Evolutionary conservation across 64 coral and sea anemone genomes (phyloP), one percentile per base, ranked within the genome.

Genomic region (Actinia equina): DNA sequence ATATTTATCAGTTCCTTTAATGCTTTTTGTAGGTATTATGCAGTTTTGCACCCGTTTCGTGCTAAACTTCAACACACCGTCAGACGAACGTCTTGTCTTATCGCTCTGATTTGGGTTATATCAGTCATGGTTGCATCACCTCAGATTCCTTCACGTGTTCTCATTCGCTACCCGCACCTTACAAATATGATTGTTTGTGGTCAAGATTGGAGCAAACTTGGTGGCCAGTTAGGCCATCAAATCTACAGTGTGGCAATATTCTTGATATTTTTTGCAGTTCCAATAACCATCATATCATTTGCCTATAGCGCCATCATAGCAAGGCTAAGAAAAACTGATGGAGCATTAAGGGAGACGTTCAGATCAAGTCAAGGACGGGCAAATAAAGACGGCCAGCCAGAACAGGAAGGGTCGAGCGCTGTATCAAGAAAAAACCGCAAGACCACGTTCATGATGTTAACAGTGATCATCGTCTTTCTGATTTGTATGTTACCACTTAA

Each of bases 381-480:
- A 51, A 20, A 49, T 43, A 8, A 43, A 44, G 26, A 61, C 65
- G 77, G 71, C 3, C 16, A 54, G 23, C 4, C 51, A 88, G 71
- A 56, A 54, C 18, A 63, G 17, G 44, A 52, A 18, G 16, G 0
- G 4, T 86, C 60, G 22, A n/a, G 82, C 30, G 19, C 23, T 43
- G n/a, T 54, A 49, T 37, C 77, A 83, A 86, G 84, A 49, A 89
- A 89, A 82, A 95, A 92, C 59, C 87, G 94, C 11, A 96, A 96
- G 88, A 96, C 94, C 52, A 93, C 91, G 3, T 86, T 90, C 17
- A 96, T 96, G 94, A 87, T 96, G 45, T 64, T 96, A 7, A 93
- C 91, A 41, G 94, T 96, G 4, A 89, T 96, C 22, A 80, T 93
- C 19, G 79, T 84, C 22, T 96, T 96, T 61, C 19, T 96, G 16